A percentile compares a stretch with the other conserved stretches of the same genome.
These are phyloP conservation scores for Mobula birostris DNA, from an alignment of 2,113 vertebrate genomes.

Conservation along the genomic window DNA sequence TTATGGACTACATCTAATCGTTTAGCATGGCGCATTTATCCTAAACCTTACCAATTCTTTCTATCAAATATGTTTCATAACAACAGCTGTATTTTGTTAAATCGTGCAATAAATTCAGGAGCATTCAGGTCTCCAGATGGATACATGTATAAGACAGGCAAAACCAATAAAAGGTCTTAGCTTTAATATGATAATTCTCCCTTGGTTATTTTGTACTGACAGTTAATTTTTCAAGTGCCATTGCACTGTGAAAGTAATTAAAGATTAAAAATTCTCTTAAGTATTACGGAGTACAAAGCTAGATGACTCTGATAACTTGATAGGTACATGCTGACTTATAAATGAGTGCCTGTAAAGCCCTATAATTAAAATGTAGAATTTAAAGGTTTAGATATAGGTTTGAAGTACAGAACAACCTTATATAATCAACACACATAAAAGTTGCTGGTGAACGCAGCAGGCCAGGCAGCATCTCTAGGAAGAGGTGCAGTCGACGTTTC, in stretches of 20 bases:
- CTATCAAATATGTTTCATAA: not conserved
- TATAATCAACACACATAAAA: not conserved
- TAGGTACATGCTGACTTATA: not conserved
- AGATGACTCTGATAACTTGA: not conserved
- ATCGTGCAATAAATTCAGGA: not conserved
- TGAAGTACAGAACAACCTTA: not conserved
- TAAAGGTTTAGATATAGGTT: not conserved
- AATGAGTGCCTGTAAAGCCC: not conserved
- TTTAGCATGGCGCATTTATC: not conserved
- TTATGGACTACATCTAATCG: not conserved
- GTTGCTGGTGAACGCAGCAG: too few species aligned
- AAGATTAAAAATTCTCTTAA: not conserved
- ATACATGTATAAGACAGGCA: not conserved
- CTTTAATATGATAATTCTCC: not conserved
- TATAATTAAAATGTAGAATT: slow-evolving; percentile 5
- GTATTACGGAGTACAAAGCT: not conserved
- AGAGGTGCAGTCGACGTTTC: too few species aligned
- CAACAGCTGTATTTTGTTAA: not conserved
- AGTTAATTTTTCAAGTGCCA: not conserved
- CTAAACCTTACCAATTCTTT: too few species aligned
- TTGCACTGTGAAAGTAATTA: not conserved
- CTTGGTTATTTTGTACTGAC: not conserved
- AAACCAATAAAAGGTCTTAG: not conserved
- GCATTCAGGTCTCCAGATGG: not conserved
- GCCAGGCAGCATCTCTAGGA: too few species aligned